Percentiles rank a stretch among this genome's conserved stretches.
Conservation (phyloP, 2,113 vertebrate species). For the Alligator mississippiensis region DNA sequence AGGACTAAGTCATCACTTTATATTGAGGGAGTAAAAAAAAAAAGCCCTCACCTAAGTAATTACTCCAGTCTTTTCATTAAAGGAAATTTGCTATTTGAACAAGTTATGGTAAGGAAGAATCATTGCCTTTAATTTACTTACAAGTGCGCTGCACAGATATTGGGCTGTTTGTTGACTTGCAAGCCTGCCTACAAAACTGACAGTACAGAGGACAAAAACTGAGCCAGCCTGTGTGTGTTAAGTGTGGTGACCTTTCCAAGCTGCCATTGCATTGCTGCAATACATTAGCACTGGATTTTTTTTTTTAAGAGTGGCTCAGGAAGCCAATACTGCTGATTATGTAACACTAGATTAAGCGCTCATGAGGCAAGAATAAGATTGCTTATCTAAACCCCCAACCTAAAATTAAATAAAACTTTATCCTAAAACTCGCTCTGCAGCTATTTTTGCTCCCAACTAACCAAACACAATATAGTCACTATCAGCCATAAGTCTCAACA, state of each 20-base stretch:
- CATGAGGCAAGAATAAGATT: slow-evolving; percentile 71
- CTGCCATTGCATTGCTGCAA: neutral
- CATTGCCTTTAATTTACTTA: neutral
- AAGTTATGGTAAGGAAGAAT: neutral
- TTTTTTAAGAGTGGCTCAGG: slow-evolving; percentile 39
- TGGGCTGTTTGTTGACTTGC: neutral
- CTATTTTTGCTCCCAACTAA: slow-evolving; percentile 58
- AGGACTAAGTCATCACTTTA: slow-evolving; percentile 31
- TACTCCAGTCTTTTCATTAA: slow-evolving; percentile 20
- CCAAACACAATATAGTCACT: slow-evolving; percentile 50
- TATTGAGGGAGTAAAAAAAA: neutral
- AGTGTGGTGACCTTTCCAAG: slow-evolving; percentile 8
- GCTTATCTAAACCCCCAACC: slow-evolving; percentile 72
- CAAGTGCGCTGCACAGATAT: neutral
- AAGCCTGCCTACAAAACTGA: fast-evolving
- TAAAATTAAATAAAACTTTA: slow-evolving; percentile 72
- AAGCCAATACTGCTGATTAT: slow-evolving; percentile 67
- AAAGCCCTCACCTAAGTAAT: neutral
- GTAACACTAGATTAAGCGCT: slow-evolving; percentile 74
- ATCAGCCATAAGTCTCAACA: slow-evolving; percentile 26
- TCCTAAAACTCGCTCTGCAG: slow-evolving; percentile 32
- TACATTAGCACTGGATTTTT: slow-evolving; percentile 15
- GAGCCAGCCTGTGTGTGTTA: slow-evolving; percentile 15
- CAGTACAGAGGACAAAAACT: slow-evolving; percentile 8
- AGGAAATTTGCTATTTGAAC: slow-evolving; percentile 37